These are phyloP conservation scores for Brachirus orientalis DNA, from an alignment of 2,113 vertebrate genomes.

Conservation along the genomic window DNA sequence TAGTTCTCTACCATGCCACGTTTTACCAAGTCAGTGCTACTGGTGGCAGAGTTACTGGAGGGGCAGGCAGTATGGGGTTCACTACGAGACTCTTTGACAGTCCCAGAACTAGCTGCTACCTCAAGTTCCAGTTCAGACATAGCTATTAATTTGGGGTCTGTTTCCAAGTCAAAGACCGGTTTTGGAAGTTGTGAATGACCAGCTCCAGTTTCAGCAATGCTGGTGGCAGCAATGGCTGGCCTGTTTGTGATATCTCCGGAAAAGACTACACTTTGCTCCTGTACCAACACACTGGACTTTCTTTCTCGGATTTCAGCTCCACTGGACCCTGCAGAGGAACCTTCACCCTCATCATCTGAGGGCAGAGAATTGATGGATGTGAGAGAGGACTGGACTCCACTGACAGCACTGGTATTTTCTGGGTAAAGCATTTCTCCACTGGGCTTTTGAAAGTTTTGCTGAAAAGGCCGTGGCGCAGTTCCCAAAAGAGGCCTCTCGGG, in stretches of 20 bases:
- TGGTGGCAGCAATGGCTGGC: constrained; percentile 9
- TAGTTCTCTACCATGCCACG: constrained; percentile 97
- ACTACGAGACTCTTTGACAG: constrained; percentile 56
- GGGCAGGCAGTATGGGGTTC: constrained; percentile 76
- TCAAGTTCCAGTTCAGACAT: constrained; percentile 48
- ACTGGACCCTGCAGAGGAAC: constrained; percentile 83
- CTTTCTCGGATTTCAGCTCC: constrained; percentile 77
- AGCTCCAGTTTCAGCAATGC: constrained; percentile 5
- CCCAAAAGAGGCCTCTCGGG: constrained; percentile 82
- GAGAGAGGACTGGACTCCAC: constrained; percentile 95
- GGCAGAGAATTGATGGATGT: constrained; percentile 98
- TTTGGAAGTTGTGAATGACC: constrained; percentile 42
- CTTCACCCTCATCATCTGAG: constrained; percentile 93
- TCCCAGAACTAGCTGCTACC: constrained; percentile 40
- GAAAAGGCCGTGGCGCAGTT: constrained; percentile 79
- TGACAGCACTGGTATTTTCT: constrained; percentile 91
- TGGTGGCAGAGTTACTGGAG: constrained; percentile 85
- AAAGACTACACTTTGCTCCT: constrained; percentile 86
- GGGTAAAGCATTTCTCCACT: constrained; percentile 85
- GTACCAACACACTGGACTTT: constrained; percentile 83
- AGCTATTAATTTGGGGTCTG: constrained; percentile 59
- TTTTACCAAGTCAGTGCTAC: constrained; percentile 91
- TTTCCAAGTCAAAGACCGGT: constrained; percentile 35
- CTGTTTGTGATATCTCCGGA: constrained; percentile 67
- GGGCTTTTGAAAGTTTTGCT: constrained; percentile 82